Percentiles rank a stretch among this genome's conserved stretches.
phyloP scores from a whole-genome alignment of 2,888 invertebrate species.

The Pristionchus japonicus region DNA sequence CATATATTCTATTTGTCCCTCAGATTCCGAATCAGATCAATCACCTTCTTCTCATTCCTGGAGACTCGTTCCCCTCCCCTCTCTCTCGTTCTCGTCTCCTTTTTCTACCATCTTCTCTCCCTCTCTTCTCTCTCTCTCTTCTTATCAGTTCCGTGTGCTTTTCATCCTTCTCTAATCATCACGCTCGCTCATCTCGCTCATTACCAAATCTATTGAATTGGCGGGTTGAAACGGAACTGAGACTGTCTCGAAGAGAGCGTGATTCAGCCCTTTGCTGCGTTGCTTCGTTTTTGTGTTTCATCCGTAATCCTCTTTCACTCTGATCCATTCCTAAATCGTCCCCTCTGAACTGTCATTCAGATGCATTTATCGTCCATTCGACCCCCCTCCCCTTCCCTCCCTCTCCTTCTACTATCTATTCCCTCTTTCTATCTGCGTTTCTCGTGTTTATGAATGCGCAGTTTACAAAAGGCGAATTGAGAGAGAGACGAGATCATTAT shows the following conservation, averaged over 20 bases:
- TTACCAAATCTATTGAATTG: conserved; percentile 5
- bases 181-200: not conserved
- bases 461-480: conserved; percentile 5
- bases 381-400: not conserved
- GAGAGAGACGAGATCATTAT: not conserved
- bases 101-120: not conserved
- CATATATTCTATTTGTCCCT: conserved; percentile 27
- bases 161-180: conserved; percentile 7
- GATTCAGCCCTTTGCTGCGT: not conserved
- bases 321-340: not conserved
- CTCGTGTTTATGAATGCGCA: conserved; percentile 15
- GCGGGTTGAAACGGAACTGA: not conserved
- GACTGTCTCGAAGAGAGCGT: not conserved
- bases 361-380: not conserved
- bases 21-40: conserved; percentile 26
- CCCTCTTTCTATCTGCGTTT: not conserved
- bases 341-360: not conserved
- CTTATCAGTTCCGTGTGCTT: conserved; percentile 31
- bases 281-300: not conserved
- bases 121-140: not conserved
- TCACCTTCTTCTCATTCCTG: conserved; percentile 24
- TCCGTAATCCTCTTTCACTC: not conserved
- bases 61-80: conserved; percentile 6
- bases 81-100: not conserved
- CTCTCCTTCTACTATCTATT: not conserved